Evolutionary conservation across 2,888 invertebrate species (phyloP).

Genomic region (Neoscelio sp.): DNA sequence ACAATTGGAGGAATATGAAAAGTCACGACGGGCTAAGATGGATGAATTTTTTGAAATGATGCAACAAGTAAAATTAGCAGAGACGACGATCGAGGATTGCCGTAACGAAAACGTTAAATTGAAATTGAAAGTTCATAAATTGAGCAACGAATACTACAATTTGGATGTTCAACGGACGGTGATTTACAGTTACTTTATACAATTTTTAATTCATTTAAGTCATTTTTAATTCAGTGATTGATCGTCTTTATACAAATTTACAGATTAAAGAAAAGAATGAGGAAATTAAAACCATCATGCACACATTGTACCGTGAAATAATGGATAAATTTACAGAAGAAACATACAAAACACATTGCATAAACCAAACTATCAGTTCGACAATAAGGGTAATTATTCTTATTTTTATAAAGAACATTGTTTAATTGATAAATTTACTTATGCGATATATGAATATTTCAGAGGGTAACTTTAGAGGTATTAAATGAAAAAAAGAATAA

Average conservation of each 20-base stretch:
- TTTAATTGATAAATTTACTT: not conserved
- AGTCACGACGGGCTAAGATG: conserved; percentile 62
- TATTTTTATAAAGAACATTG: not conserved
- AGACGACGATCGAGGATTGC: conserved; percentile 62
- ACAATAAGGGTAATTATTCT: conserved; percentile 73
- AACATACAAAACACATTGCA: conserved; percentile 72
- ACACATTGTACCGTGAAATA: conserved; percentile 74
- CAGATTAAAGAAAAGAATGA: conserved; percentile 71
- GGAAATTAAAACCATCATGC: conserved; percentile 78
- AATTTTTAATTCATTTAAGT: conserved; percentile 58
- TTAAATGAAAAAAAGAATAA: conserved; percentile 66
- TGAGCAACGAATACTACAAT: conserved; percentile 35
- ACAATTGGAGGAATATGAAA: conserved; percentile 72
- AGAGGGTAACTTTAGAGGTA: conserved; percentile 76
- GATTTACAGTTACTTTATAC: conserved; percentile 11
- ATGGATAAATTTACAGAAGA: conserved; percentile 73
- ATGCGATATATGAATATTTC: conserved; percentile 16
- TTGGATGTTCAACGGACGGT: conserved; percentile 41
- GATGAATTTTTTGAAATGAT: conserved; percentile 61
- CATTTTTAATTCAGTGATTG: too few relatives aligned
- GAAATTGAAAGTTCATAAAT: conserved; percentile 37
- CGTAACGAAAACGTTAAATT: conserved; percentile 67
- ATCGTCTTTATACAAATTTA: conserved; percentile 6
- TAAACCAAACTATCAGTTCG: conserved; percentile 73
- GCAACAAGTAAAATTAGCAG: conserved; percentile 64